Base-by-base conservation (phyloP, 2,113 vertebrate species). In the Bolborhynchus lineola region DNA sequence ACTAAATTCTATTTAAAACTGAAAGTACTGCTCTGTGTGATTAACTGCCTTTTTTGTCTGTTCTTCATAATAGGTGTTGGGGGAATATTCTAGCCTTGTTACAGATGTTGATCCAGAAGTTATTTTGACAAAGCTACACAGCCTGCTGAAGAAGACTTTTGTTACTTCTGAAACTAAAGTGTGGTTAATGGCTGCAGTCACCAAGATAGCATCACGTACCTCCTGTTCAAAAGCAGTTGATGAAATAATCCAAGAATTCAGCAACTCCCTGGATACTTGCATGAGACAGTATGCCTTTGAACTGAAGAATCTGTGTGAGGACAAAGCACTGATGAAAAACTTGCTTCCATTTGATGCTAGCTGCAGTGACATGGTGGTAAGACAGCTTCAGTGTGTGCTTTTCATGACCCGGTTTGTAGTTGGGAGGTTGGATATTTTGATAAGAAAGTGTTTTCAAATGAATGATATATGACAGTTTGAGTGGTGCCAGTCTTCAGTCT, bases 211-310 rank as follows among this genome's bases (percentile, higher is more conserved):
- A 28, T 96, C 97, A 7, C 96, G 93, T 26, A 88, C 96, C 23
- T 92, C 95, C 2, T 94, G 93, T 52, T 96, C 97, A 6, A 94
- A 97, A 63, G 79, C 97, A 44, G 97, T 98, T 42, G 97, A 98
- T 72, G 97, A 96, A 37, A 84, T 99, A 78, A 97, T 98, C 72
- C 98, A 98, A 39, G 97, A 98, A 14, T 98, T 98, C 89, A 95
- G 98, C 31, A 95, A 92, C 67, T 99, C 99, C 42, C 96, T 99
- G 97, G 98, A 99, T 95, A 99, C 99, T 0, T 97, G 98, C 41
- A 96, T 99, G 97, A 98, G 99, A 72, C 99, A 99, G 62, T 98
- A 98, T 81, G 98, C 98, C 20, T 98, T 99, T 88, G 99, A 99
- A 96, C 95, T 99, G 94, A 98, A 98, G 96, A 89, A 98, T 70